Evolutionary conservation across 2,888 invertebrate genomes (phyloP), one percentile per base, ranked within the genome.

Genomic region (Marasmarcha lunaedactyla): DNA sequence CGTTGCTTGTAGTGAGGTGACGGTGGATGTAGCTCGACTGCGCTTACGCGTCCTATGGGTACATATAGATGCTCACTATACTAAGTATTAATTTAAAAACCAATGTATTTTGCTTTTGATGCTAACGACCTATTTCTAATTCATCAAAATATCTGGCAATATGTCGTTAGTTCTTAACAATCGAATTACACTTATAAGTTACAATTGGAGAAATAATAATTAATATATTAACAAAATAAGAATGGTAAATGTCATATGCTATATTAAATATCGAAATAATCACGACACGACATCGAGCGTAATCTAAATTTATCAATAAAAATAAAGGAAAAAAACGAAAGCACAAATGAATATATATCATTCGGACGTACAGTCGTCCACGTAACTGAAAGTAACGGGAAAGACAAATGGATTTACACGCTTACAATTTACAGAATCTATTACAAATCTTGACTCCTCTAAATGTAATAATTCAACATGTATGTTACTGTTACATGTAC

Each of bases 391-490:
- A 63, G 50, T 52, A 65, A 73, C 60, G 71, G 77, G 74, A 76
- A 76, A 79, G 78, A 81, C 77, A 79, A 79, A 81, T 81, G 77
- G 79, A 81, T 79, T 76, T 73, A 74, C 66, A 71, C 68, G 59
- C 63, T 69, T 76, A 72, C 57, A 71, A 67, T 65, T 60, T 70
- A 74, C 71, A 76, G 63, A 68, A 63, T 64, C 61, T 66, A 65
- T 57, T 53, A 60, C 60, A 71, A 73, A 68, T 69, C 60, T n/a
- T 61, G 64, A 72, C 73, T 68, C 70, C 58, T 20, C 20, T 65
- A 68, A 61, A 59, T 64, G 63, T 58, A 59, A 20, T 56, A 56
- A 54, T 57, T 56, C 53, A 55, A 58, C 50, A 57, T 61, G 57
- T 52, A 54, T 61, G 56, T 51, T 46, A 44, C 10, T 10, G 30